phyloP scores from a whole-genome alignment of 2,888 invertebrate genomes.

The Hemicrepidius hirtus region DNA sequence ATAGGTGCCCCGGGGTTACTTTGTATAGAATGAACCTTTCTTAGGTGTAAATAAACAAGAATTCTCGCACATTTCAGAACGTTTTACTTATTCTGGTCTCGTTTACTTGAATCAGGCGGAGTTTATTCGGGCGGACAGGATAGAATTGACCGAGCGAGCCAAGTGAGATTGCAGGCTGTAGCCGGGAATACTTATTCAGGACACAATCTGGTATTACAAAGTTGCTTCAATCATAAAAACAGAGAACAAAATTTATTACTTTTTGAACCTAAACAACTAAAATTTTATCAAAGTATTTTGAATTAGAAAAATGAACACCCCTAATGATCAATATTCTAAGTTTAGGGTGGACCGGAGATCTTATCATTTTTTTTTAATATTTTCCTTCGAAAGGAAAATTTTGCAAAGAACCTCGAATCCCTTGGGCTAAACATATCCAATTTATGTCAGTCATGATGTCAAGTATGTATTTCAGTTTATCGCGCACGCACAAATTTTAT shows the following conservation, averaged over 20 bases:
- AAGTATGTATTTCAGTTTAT: slow-evolving; percentile 29
- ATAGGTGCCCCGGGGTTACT: neutral
- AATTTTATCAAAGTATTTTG: too few species aligned
- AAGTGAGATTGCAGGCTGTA: slow-evolving; percentile 24
- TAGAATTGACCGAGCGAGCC: slow-evolving; percentile 32
- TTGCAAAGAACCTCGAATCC: neutral
- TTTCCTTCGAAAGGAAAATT: neutral
- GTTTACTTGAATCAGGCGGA: slow-evolving; percentile 31
- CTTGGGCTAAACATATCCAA: slow-evolving; percentile 14
- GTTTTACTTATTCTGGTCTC: slow-evolving; percentile 36
- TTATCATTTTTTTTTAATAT: too few species aligned
- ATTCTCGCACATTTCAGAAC: slow-evolving; percentile 22
- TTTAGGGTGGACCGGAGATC: too few species aligned
- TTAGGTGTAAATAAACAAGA: slow-evolving; percentile 29
- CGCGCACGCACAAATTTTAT: slow-evolving; percentile 37
- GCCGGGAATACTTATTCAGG: slow-evolving; percentile 12
- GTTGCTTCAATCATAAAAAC: neutral
- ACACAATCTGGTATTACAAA: slow-evolving; percentile 5
- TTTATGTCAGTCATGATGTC: slow-evolving; percentile 22
- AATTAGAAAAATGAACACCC: too few species aligned
- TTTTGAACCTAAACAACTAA: neutral
- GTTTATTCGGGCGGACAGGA: slow-evolving; percentile 34
- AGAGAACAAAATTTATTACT: neutral
- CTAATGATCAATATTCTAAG: too few species aligned
- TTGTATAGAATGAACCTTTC: slow-evolving; percentile 8